Base-by-base conservation (phyloP, 1,140 invertebrate genomes). In the Polypedilum pembai region DNA sequence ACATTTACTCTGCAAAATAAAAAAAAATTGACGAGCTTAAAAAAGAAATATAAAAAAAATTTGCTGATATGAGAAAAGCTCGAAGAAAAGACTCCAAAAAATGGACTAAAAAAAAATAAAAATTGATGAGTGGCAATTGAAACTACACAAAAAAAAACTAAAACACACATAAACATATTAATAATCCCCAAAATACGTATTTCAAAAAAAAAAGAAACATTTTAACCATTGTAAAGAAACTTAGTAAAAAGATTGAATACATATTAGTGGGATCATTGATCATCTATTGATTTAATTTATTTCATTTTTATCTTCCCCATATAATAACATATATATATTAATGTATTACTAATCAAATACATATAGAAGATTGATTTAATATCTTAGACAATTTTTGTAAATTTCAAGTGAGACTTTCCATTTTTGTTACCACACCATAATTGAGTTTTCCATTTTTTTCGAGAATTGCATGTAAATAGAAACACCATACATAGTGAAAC, bases 131-230 rank as follows among this genome's bases (percentile, higher is more conserved):
- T 69, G 65, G 65, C 65, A 69, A 69, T 69, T 69, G 65, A 69
- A 69, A 69, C 65, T 69, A 69, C 8, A 69, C n/a, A 21, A 66
- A n/a, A 12, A n/a, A n/a, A n/a, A n/a, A n/a, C n/a, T n/a, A n/a
- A n/a, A 33, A 33, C 24, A 33, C 24, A 33, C 24, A 33, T 33
- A 33, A 20, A 69, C 65, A 69, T 69, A 69, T 69, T 69, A 69
- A 69, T 69, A 69, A 20, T 69, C 65, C 65, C 65, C 65, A 69
- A 56, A 69, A 69, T 69, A 69, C 65, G 65, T 69, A 69, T 69
- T 69, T 20, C 65, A 18, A 69, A 18, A 18, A 66, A 17, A 69
- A 69, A n/a, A 69, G 17, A 69, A 69, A 69, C 17, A 69, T 56
- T 56, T 56, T 56, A 56, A 56, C 45, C 45, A 56, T 56, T 20